These are phyloP conservation scores for Drosophila kanekoi DNA, from an alignment of 2,888 invertebrate species.

Conservation along the genomic window DNA sequence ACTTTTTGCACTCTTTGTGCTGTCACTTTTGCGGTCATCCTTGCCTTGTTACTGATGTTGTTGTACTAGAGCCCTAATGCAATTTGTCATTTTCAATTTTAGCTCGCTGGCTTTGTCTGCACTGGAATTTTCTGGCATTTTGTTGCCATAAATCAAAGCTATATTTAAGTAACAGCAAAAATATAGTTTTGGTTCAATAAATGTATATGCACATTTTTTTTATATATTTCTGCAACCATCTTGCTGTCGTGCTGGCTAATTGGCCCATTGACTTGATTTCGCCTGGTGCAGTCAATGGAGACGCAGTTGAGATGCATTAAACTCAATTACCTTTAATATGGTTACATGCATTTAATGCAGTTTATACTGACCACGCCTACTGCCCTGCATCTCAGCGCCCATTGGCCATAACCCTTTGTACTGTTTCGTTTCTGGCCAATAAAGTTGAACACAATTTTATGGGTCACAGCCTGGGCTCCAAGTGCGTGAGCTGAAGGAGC, in stretches of 20 bases:
- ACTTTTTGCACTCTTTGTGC: conserved; percentile 66
- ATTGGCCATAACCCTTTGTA: not conserved
- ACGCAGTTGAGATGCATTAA: conserved; percentile 30
- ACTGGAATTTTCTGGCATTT: conserved; percentile 71
- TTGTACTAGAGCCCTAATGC: conserved; percentile 57
- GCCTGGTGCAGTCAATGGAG: conserved; percentile 23
- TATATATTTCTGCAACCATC: conserved; percentile 11
- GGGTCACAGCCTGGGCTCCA: conserved; percentile 18
- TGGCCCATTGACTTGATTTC: conserved; percentile 38
- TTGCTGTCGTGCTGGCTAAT: conserved; percentile 26
- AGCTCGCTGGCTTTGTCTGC: conserved; percentile 46
- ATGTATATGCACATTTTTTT: conserved; percentile 36
- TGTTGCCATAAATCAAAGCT: conserved; percentile 66
- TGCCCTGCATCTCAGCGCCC: no score
- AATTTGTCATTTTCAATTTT: conserved; percentile 78
- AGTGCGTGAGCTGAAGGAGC: not conserved
- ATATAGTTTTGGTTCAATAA: conserved; percentile 42
- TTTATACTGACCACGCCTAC: conserved; percentile 51
- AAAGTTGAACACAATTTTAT: conserved; percentile 68
- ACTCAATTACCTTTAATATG: conserved; percentile 62
- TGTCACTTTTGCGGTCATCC: conserved; percentile 73
- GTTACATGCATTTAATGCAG: conserved; percentile 58
- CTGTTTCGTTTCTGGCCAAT: conserved; percentile 44
- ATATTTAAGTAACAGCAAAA: conserved; percentile 37
- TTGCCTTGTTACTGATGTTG: conserved; percentile 25